Conservation (phyloP, 2,113 vertebrate species). For the Zosterops hypoxanthus region DNA sequence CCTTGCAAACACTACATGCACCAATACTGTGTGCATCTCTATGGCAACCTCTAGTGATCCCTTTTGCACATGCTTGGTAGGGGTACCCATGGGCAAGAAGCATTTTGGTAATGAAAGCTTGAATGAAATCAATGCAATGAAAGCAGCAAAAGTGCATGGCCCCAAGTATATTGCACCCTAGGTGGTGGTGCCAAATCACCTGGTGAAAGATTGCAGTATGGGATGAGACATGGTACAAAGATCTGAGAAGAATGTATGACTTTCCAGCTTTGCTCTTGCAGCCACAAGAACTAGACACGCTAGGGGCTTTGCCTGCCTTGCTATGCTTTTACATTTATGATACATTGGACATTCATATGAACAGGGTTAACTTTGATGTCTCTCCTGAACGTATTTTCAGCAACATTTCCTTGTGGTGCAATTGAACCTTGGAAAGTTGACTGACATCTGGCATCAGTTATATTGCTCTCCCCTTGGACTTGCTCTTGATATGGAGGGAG, state of each 20-base stretch:
- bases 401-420: background rate
- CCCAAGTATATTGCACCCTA: background rate
- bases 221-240: background rate
- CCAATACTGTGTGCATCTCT: accelerated
- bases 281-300: too few species aligned
- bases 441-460: accelerated
- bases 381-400: background rate
- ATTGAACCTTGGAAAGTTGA: accelerated
- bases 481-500: background rate
- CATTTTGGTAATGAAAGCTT: background rate
- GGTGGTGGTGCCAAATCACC: background rate
- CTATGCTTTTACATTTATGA: background rate
- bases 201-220: background rate
- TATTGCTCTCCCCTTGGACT: accelerated
- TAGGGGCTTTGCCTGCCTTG: accelerated
- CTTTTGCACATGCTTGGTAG: accelerated
- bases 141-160: background rate
- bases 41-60: background rate
- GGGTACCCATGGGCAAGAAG: background rate
- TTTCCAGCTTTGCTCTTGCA: background rate
- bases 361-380: background rate
- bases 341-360: background rate
- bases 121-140: background rate
- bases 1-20: background rate
- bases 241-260: background rate